Conservation (phyloP, 2,113 vertebrate genomes). For the Channa maculata region DNA sequence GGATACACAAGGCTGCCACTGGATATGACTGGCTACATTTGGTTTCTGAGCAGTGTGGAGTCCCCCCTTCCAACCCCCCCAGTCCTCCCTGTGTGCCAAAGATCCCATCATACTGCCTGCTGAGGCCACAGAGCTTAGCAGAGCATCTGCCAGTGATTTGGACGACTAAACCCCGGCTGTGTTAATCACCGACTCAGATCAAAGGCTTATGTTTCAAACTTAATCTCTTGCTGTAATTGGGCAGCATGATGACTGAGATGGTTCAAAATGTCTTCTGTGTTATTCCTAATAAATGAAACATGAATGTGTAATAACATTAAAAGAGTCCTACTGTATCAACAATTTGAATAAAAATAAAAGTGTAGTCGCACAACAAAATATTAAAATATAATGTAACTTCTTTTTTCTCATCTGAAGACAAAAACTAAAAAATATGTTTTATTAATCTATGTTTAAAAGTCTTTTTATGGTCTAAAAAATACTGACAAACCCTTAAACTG, state of each 20-base stretch:
- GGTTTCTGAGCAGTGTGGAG: conserved; percentile 52
- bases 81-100: conserved; percentile 49
- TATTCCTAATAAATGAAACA: conserved; percentile 32
- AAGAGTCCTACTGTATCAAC: not conserved
- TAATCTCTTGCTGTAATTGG: conserved; percentile 69
- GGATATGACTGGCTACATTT: conserved; percentile 49
- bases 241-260: conserved; percentile 38
- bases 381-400: no score
- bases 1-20: conserved; percentile 40
- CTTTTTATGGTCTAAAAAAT: not conserved
- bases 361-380: no score
- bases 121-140: conserved; percentile 64
- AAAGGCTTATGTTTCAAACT: conserved; percentile 70
- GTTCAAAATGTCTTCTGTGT: conserved; percentile 11
- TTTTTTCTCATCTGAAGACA: no score
- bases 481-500: not conserved
- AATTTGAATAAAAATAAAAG: conserved; percentile 13
- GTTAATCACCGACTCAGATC: conserved; percentile 75
- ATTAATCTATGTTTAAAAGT: conserved; percentile 8
- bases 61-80: not conserved
- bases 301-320: conserved; percentile 15
- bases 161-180: conserved; percentile 73
- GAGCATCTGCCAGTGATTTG: conserved; percentile 76
- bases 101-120: conserved; percentile 64
- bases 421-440: not conserved